phyloP scores from a whole-genome alignment of 2,113 vertebrate genomes.

The Spea bombifrons region DNA sequence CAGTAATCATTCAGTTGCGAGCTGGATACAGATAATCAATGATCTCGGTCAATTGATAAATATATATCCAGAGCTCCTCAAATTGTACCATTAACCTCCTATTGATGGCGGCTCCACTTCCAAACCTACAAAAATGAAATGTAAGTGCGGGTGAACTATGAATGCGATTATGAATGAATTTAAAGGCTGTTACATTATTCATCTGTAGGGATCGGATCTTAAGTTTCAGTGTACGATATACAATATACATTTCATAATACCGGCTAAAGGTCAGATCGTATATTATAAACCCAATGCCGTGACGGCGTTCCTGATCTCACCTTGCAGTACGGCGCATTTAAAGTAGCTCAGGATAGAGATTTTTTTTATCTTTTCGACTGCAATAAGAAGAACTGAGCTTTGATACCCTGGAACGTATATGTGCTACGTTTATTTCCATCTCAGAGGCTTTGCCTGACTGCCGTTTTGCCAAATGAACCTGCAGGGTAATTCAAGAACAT shows the following conservation, averaged over 20 bases:
- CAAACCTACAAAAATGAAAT: background rate
- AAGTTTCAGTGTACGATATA: background rate
- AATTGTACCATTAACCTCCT: background rate
- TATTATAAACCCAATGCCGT: background rate
- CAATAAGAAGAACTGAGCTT: too few relatives aligned
- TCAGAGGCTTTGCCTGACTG: too few relatives aligned
- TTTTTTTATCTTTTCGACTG: too few relatives aligned
- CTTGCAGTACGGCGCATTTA: background rate
- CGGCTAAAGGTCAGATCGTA: background rate
- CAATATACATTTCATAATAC: background rate
- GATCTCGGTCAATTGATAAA: too few relatives aligned
- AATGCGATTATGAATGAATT: background rate
- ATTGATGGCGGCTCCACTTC: background rate
- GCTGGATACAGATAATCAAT: too few relatives aligned
- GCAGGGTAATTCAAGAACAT: too few relatives aligned
- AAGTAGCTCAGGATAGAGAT: background rate
- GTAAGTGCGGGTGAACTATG: background rate
- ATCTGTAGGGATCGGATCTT: background rate
- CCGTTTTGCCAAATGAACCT: too few relatives aligned
- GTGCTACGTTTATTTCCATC: too few relatives aligned
- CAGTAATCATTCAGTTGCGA: too few relatives aligned
- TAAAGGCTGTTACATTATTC: constrained; percentile 1
- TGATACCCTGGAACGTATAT: too few relatives aligned
- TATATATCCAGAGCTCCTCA: too few relatives aligned
- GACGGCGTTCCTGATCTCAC: background rate